Evolutionary conservation across 2,113 vertebrate species (phyloP), one percentile per base, ranked within the genome.

Genomic region (Callopanchax toddi): DNA sequence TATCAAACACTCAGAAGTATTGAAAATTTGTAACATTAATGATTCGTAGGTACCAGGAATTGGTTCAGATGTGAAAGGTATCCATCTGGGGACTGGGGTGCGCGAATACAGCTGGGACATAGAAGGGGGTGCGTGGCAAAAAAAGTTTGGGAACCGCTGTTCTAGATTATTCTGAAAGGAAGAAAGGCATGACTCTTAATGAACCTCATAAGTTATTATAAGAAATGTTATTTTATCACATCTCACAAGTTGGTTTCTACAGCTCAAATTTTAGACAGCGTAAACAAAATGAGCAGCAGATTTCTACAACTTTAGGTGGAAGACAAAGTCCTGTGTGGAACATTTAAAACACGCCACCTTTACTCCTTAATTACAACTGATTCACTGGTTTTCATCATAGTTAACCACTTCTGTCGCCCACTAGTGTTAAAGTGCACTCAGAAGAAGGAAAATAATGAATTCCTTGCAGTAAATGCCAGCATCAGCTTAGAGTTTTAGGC

Each of bases 401-500:
- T 18, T 25, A 26, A 25, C 17, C 32, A 21, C 55, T 36, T 50
- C 21, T 58, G 43, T 60, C 34, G 39, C 37, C 20, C 32, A 39
- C n/a, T 37, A 29, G 32, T 53, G 12, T 23, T 46, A 11, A 39
- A 21, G 11, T 13, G n/a, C 11, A 21, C 23, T 54, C 5, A 29
- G 40, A 42, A 50, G 54, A 22, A 11, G 60, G 32, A 52, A n/a
- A 58, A 48, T 1, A 13, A 45, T 59, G 2, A 5, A 53, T 34
- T 36, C 3, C 42, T 25, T 18, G 25, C 1, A 40, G 17, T 45
- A 2, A 45, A 46, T n/a, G 42, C 22, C 46, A 49, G 34, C 46
- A 57, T 60, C 20, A 22, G 32, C 13, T 46, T 44, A 20, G 17
- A 68, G 42, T 45, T 55, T 40, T 20, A 68, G 21, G 29, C 13